These are phyloP conservation scores for Xenopus tropicalis DNA, from an alignment of 2,113 vertebrate species.

Conservation along the genomic window UCB_Xtro_10.0 CM004450.2:106811001-106811500, in stretches of 20 bases:
- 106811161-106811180: slow-evolving; percentile 81
- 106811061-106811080: slow-evolving; percentile 82
- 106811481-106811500: slow-evolving; percentile 70
- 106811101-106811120: slow-evolving; percentile 85
- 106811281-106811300: slow-evolving; percentile 74
- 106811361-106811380: slow-evolving; percentile 90
- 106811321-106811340: slow-evolving; percentile 79
- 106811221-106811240: slow-evolving; percentile 90
- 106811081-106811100: slow-evolving; percentile 88
- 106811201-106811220: slow-evolving; percentile 89
- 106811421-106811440: slow-evolving; percentile 79
- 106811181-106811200: slow-evolving; percentile 80
- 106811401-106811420: slow-evolving; percentile 76
- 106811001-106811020: slow-evolving; percentile 70
- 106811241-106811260: slow-evolving; percentile 91
- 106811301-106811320: slow-evolving; percentile 81
- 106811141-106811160: slow-evolving; percentile 96
- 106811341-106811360: slow-evolving; percentile 80
- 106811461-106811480: slow-evolving; percentile 77
- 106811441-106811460: slow-evolving; percentile 77
- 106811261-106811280: slow-evolving; percentile 79
- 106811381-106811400: slow-evolving; percentile 88
- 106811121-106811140: slow-evolving; percentile 95
- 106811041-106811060: slow-evolving; percentile 73
- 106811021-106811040: slow-evolving; percentile 83